Evolutionary conservation across 2,113 vertebrate genomes (phyloP).

Genomic region (Plecturocebus donacophilus): DNA sequence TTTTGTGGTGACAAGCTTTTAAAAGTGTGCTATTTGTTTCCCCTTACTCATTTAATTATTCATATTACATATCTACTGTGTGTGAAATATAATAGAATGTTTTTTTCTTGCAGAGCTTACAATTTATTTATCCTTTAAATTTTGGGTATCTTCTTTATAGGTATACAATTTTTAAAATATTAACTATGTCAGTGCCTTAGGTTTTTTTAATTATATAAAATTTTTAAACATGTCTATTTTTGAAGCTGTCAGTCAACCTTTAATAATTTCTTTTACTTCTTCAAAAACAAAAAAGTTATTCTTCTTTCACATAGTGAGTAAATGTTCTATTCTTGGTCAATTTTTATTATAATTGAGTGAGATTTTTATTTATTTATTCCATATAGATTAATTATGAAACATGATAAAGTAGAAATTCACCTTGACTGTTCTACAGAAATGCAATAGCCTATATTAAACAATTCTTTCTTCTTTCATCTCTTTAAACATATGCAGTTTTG

Average conservation of each 20-base stretch:
- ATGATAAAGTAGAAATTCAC: background rate
- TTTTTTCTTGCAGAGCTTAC: background rate
- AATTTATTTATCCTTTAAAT: background rate
- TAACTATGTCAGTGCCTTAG: background rate
- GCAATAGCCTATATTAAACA: background rate
- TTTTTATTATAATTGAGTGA: background rate
- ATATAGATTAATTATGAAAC: background rate
- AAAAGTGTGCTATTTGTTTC: background rate
- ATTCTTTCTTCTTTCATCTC: background rate
- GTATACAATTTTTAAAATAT: background rate
- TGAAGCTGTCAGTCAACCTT: background rate
- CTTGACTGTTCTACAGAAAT: constrained; percentile 19
- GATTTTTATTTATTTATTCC: background rate
- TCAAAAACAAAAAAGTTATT: background rate
- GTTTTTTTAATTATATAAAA: background rate
- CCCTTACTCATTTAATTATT: background rate
- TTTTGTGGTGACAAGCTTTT: background rate
- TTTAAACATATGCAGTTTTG: constrained; percentile 26
- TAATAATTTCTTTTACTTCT: background rate
- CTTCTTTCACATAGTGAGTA: background rate
- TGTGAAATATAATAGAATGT: background rate
- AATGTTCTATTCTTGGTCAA: background rate
- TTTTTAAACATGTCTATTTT: background rate
- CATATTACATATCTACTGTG: background rate
- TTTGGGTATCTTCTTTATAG: background rate